A percentile compares a stretch with the other conserved stretches of the same genome.
phyloP scores from a whole-genome alignment of 2,113 vertebrate species.

The Symphodus melops region DNA sequence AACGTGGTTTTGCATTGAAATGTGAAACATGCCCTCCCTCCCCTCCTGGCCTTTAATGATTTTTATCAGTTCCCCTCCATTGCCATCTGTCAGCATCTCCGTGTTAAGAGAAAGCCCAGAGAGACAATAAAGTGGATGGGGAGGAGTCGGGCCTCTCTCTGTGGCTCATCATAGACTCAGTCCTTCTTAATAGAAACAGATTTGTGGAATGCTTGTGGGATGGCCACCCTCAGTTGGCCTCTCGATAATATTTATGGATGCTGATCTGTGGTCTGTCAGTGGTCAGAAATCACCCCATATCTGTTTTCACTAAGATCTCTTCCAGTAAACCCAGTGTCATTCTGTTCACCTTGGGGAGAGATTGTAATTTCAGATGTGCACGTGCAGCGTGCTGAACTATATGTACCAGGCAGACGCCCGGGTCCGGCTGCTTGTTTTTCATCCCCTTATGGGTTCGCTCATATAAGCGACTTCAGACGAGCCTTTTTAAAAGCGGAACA shows the following conservation, averaged over 20 bases:
- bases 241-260: conserved; percentile 75
- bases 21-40: conserved; percentile 36
- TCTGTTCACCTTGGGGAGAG: conserved; percentile 74
- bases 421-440: conserved; percentile 63
- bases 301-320: conserved; percentile 75
- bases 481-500: conserved; percentile 43
- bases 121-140: conserved; percentile 37
- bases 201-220: conserved; percentile 79
- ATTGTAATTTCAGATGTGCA: conserved; percentile 70
- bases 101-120: conserved; percentile 39
- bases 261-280: conserved; percentile 77
- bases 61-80: conserved; percentile 52
- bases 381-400: conserved; percentile 47
- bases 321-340: conserved; percentile 79
- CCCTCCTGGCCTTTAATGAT: conserved; percentile 17
- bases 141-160: conserved; percentile 46
- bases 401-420: conserved; percentile 30
- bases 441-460: conserved; percentile 63
- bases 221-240: conserved; percentile 75
- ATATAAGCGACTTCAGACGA: conserved; percentile 51
- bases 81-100: conserved; percentile 49
- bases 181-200: conserved; percentile 75
- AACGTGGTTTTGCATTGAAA: conserved; percentile 31
- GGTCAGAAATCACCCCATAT: conserved; percentile 79
- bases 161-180: conserved; percentile 40